phyloP scores from a whole-genome alignment of 2,797 vertebrate species.

The Chelmon rostratus region DNA sequence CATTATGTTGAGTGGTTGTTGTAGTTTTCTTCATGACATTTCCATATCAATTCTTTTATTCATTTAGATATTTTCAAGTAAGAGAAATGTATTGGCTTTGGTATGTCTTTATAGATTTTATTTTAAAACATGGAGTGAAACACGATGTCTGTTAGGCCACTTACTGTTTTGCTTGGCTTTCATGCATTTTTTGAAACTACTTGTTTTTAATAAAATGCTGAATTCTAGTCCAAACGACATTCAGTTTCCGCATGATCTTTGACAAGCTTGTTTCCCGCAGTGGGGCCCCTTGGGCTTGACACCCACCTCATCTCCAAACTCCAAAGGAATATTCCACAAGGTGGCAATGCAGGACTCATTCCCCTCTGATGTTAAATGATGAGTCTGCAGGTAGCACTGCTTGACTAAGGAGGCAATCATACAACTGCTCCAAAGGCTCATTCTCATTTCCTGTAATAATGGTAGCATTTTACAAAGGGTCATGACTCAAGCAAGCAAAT shows the following conservation, averaged over 20 bases:
- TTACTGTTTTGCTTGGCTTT: constrained; percentile 70
- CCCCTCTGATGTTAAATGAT: constrained; percentile 70
- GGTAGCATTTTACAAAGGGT: constrained; percentile 51
- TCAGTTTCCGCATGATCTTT: constrained; percentile 73
- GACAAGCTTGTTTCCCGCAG: constrained; percentile 67
- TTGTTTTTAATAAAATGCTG: constrained; percentile 81
- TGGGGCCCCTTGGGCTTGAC: constrained; percentile 70
- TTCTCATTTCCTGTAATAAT: constrained; percentile 79
- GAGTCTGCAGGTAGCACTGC: constrained; percentile 78
- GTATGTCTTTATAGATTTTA: constrained; percentile 61
- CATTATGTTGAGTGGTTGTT: constrained; percentile 69
- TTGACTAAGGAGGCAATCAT: constrained; percentile 64
- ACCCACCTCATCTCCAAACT: constrained; percentile 34
- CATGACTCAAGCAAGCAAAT: constrained; percentile 75
- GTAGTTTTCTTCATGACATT: constrained; percentile 38
- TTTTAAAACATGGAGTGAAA: constrained; percentile 60
- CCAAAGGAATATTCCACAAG: constrained; percentile 77
- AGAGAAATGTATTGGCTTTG: constrained; percentile 68
- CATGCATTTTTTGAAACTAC: constrained; percentile 71
- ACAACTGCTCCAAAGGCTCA: constrained; percentile 55
- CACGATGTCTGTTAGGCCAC: constrained; percentile 47
- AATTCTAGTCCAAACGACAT: constrained; percentile 66
- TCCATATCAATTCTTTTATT: constrained; percentile 67
- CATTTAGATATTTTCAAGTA: constrained; percentile 65
- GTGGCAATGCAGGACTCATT: constrained; percentile 81